These are phyloP conservation scores for Stictonetta naevosa DNA, from an alignment of 2,113 vertebrate species.

Conservation along the genomic window DNA sequence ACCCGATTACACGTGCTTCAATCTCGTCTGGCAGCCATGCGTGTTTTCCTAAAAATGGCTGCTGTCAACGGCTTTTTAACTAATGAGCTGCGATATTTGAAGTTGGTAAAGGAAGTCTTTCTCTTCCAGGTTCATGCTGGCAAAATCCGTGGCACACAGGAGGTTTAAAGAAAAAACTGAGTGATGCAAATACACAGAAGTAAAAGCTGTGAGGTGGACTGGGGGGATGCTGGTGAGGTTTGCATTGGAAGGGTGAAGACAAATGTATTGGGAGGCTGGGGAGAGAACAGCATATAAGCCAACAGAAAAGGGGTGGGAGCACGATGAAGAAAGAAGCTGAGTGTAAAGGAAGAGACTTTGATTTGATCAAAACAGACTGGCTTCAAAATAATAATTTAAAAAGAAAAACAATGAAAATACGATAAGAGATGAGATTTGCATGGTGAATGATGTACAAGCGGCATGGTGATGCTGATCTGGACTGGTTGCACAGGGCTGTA, in stretches of 20 bases:
- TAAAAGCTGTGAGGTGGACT: background rate
- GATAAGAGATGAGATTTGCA: background rate
- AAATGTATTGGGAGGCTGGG: background rate
- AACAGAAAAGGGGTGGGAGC: background rate
- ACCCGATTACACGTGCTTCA: accelerated
- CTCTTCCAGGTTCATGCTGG: background rate
- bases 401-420: background rate
- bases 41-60: background rate
- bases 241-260: background rate
- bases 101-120: background rate
- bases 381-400: background rate
- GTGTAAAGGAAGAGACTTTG: background rate
- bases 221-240: background rate
- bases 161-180: background rate
- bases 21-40: background rate
- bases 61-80: background rate
- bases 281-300: background rate
- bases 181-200: background rate
- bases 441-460: background rate
- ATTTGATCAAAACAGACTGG: background rate
- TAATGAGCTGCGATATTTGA: background rate
- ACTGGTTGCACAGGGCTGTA: background rate
- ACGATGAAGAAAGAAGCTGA: background rate
- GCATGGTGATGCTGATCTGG: background rate
- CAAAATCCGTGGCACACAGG: background rate